phyloP scores from a whole-genome alignment of 2,113 vertebrate genomes.

The Puffinus mauretanicus region DNA sequence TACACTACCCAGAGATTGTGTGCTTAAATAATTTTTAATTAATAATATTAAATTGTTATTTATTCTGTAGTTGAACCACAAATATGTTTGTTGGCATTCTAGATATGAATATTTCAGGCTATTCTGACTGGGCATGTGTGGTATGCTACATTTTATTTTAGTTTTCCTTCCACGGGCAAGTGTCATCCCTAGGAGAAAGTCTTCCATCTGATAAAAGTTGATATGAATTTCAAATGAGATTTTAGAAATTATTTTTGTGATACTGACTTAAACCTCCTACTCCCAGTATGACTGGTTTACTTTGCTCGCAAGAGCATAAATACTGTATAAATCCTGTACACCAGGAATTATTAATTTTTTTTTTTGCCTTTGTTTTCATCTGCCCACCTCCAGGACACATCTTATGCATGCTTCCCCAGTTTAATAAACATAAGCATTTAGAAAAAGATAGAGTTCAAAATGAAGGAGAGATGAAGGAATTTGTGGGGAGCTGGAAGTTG shows the following conservation, averaged over 20 bases:
- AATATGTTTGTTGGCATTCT: not conserved
- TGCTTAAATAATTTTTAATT: not conserved
- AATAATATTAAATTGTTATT: not conserved
- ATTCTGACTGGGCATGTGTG: not conserved
- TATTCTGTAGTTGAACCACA: not conserved
- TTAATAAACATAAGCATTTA: not conserved
- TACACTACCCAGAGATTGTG: not conserved
- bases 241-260: not conserved
- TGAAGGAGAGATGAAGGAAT: not conserved
- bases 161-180: not conserved
- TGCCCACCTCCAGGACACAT: not conserved
- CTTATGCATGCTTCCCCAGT: not conserved
- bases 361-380: not conserved
- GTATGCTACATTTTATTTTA: not conserved
- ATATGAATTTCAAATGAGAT: constrained; percentile 13
- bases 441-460: not conserved
- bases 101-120: not conserved
- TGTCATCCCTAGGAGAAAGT: not conserved
- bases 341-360: not conserved
- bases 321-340: not conserved
- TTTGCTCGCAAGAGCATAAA: not conserved
- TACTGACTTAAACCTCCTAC: not conserved
- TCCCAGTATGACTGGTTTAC: not conserved
- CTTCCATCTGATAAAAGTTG: not conserved
- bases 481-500: not conserved